Base-by-base conservation (phyloP, 2,888 invertebrate species). In the Nineta flava region DNA sequence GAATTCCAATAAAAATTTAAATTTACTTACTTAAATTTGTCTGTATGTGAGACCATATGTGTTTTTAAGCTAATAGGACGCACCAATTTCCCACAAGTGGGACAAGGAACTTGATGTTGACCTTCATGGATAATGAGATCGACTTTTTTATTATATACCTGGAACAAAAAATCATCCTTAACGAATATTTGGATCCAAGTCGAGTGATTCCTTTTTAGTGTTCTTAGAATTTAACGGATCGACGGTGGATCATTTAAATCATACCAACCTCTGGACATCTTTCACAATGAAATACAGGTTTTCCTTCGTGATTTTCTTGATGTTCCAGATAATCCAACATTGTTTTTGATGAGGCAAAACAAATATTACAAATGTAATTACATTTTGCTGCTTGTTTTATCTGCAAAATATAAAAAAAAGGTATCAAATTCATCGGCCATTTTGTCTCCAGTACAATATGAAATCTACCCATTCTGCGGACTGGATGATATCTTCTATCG, bases 271-370 rank as follows among this genome's bases (percentile, higher is more conserved):
- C 49, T 31, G 51, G 35, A 51, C 61, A 60, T 52, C 56, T 56
- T 46, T 52, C 54, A 52, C 60, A 60, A 38, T 54, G 52, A 52
- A 60, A 59, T 9, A 57, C 55, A 6, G 52, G 50, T 35, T 50
- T 32, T 12, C 54, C 58, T 47, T 52, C 54, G 52, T 60, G 60
- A 9, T 47, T 51, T 42, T 52, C 51, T 53, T 60, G 60, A 51
- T 60, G 60, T 43, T 60, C 57, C n/a, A 57, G 50, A 49, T 58
- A 60, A 16, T 59, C 57, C n/a, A 56, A 54, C 54, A 58, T 59
- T 21, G 54, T 54, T 44, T 52, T 47, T 48, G 60, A 61, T 19
- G 53, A n/a, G 46, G 51, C 48, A 2, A 41, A 41, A 50, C 59
- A 59, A 47, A 59, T 53, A 45, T 56, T 56, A 53, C 59, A 59